These are phyloP conservation scores for Lepidostoma basale DNA, from an alignment of 1,140 invertebrate genomes.

Conservation along the genomic window DNA sequence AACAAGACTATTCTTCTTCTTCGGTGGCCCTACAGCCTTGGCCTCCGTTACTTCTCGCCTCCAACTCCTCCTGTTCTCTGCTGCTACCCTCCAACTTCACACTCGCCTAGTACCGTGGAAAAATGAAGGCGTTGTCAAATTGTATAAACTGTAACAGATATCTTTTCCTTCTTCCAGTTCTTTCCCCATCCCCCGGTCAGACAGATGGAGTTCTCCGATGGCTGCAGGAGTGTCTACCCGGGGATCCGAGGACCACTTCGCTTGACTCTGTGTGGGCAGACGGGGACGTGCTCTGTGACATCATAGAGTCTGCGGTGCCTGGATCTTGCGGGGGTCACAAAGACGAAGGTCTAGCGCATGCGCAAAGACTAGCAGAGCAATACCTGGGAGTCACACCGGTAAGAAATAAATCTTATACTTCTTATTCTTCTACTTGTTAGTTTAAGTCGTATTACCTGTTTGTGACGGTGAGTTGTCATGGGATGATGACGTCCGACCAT, in stretches of 20 bases:
- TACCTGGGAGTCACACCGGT: constrained; percentile 65
- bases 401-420: constrained; percentile 31
- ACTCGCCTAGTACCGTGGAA: too few relatives aligned
- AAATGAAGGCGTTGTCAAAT: too few relatives aligned
- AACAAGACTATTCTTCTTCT: too few relatives aligned
- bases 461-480: not conserved
- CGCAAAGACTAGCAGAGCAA: constrained; percentile 62
- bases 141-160: not conserved
- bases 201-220: constrained; percentile 55
- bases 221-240: constrained; percentile 53
- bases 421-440: not conserved
- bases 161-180: constrained; percentile 54
- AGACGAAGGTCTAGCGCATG: constrained; percentile 60
- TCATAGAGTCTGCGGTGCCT: constrained; percentile 61
- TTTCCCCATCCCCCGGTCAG: constrained; percentile 56
- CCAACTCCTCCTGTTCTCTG: too few relatives aligned
- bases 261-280: constrained; percentile 62
- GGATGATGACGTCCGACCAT: too few relatives aligned
- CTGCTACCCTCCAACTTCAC: too few relatives aligned
- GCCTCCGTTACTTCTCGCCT: too few relatives aligned
- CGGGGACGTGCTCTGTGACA: constrained; percentile 63
- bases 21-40: too few relatives aligned
- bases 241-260: constrained; percentile 49
- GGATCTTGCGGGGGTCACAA: constrained; percentile 62
- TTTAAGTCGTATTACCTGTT: not conserved